phyloP scores from a whole-genome alignment of 2,797 vertebrate species.

The Diplodus sargus region DNA sequence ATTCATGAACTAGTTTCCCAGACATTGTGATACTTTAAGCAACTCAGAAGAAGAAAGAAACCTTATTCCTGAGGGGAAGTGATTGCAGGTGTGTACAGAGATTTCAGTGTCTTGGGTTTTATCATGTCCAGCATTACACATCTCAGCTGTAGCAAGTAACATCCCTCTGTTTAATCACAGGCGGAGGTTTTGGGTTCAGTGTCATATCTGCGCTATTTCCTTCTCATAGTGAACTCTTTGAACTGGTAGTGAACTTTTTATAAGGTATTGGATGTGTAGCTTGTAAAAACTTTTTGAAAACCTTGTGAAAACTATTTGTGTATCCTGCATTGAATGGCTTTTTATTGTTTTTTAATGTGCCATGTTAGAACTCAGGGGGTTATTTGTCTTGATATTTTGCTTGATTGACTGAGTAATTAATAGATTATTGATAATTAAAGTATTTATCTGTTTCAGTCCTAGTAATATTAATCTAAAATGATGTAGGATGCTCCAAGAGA shows the following conservation, averaged over 20 bases:
- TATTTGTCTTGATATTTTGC: background rate
- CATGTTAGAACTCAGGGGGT: background rate
- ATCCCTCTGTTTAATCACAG: conserved; percentile 23
- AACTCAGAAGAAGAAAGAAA: background rate
- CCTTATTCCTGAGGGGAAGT: background rate
- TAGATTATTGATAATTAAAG: background rate
- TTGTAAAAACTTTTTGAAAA: background rate
- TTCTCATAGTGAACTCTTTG: conserved; percentile 7
- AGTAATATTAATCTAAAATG: background rate
- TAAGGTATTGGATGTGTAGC: background rate
- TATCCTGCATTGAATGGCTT: background rate
- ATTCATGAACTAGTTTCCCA: background rate
- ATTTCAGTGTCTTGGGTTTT: background rate
- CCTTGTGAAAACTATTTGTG: background rate
- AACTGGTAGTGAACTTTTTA: conserved; percentile 9
- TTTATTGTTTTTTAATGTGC: background rate
- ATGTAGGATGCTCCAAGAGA: background rate
- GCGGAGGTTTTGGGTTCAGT: conserved; percentile 12
- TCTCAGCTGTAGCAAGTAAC: conserved; percentile 23
- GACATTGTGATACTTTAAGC: background rate
- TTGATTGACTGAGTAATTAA: background rate
- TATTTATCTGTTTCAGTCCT: background rate
- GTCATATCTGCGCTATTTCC: conserved; percentile 39
- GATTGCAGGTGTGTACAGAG: background rate
- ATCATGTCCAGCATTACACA: conserved; percentile 20